Base-by-base conservation (phyloP, 2,797 vertebrate genomes). In the Garrulus glandarius region DNA sequence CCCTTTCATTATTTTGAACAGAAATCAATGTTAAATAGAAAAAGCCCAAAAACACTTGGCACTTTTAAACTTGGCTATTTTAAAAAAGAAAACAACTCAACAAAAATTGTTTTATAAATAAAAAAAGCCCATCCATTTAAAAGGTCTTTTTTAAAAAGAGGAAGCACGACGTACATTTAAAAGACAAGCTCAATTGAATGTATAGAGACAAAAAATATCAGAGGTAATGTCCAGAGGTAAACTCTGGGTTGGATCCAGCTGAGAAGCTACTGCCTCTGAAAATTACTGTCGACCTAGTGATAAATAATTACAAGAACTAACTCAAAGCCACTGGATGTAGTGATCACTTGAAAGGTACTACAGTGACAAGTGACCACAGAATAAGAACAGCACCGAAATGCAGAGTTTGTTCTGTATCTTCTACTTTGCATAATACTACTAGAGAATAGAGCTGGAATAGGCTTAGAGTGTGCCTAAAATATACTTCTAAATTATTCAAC, bases 341-440 rank as follows among this genome's bases (percentile, higher is more conserved):
- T 89, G 87, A 76, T 92, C 84, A 90, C 87, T 63, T 68, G 53
- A 55, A 94, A 94, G 44, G 43, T 89, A 71, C 41, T 80, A 63
- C 19, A 89, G 70, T 76, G 70, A 27, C 57, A 77, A 78, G 89
- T 91, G 85, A 94, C 44, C 87, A 95, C 70, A 70, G 64, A 85
- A 69, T 80, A 78, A 71, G 69, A 94, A 86, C 79, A 97, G 95
- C 93, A 95, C 85, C 76, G 83, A 93, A 89, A 91, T 46, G 61
- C 57, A 67, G 91, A 92, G 30, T 89, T 96, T 78, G 68, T 93
- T 97, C 89, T 85, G n/a, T 92, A 10, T 86, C 32, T 89, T 67
- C 79, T 81, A 78, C 69, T 30, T 95, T 93, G 89, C 87, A 95
- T 94, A 92, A 91, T 59, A 37, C 84, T 84, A 59, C 68, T 30